phyloP scores from a whole-genome alignment of 2,888 invertebrate genomes.

The Andrena flavipes region DNA sequence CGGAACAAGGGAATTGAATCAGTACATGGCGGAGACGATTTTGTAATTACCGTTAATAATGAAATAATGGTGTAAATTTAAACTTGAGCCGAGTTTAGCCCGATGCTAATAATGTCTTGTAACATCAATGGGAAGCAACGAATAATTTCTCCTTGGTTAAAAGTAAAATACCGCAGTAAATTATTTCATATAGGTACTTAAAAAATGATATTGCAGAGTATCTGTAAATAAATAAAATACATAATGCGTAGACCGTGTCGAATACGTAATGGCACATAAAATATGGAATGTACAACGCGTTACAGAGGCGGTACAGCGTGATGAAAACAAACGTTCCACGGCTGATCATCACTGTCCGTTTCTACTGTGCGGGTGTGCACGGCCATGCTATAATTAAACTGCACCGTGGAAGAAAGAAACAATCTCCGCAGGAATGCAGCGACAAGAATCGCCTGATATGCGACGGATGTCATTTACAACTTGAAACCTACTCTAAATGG shows the following conservation, averaged over 20 bases:
- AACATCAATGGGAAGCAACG: too few species aligned
- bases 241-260: neutral
- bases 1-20: neutral
- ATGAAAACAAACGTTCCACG: slow-evolving; percentile 36
- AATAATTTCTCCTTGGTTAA: too few species aligned
- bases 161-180: neutral
- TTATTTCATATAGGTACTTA: neutral
- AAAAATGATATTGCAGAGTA: too few species aligned
- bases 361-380: slow-evolving; percentile 54
- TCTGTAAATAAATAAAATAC: too few species aligned
- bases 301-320: slow-evolving; percentile 18
- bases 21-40: neutral
- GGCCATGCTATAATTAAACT: slow-evolving; percentile 73
- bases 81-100: neutral
- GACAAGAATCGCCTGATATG: slow-evolving; percentile 26
- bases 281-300: slow-evolving; percentile 3
- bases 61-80: slow-evolving; percentile 12
- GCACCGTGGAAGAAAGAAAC: slow-evolving; percentile 59
- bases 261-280: neutral
- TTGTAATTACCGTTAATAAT: slow-evolving; percentile 20
- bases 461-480: slow-evolving; percentile 27
- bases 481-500: slow-evolving; percentile 22
- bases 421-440: slow-evolving; percentile 42
- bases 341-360: slow-evolving; percentile 34
- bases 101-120: too few species aligned